These are phyloP conservation scores for Alauda arvensis DNA, from an alignment of 2,797 vertebrate species.

Conservation along the genomic window DNA sequence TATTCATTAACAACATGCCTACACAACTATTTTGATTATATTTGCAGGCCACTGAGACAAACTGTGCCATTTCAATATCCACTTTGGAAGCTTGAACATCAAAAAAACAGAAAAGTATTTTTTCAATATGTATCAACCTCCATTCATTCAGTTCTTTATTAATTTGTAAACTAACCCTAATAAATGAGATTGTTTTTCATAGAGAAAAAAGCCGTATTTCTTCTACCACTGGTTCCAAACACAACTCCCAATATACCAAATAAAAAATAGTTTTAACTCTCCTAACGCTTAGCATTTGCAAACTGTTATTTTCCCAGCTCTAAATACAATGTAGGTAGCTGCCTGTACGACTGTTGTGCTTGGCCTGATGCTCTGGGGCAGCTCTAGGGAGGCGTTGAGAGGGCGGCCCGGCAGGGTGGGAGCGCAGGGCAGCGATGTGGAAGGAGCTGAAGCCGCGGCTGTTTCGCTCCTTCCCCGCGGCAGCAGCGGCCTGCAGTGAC, in stretches of 20 bases:
- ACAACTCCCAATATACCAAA: background rate
- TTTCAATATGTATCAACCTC: background rate
- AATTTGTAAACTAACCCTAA: background rate
- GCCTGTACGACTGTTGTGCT: accelerated
- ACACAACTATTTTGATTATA: background rate
- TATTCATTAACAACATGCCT: background rate
- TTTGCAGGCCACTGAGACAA: background rate
- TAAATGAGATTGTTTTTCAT: background rate
- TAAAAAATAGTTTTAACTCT: background rate
- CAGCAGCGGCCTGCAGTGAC: slow-evolving; percentile 59
- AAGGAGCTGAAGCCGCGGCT: too few species aligned
- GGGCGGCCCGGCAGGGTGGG: slow-evolving; percentile 23
- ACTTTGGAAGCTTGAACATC: background rate
- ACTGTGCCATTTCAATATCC: background rate
- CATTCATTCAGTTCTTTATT: background rate
- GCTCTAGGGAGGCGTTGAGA: background rate
- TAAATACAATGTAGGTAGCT: background rate
- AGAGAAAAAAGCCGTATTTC: background rate
- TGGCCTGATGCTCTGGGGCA: background rate
- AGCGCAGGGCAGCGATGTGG: background rate
- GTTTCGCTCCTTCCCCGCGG: too few species aligned
- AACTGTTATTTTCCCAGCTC: background rate
- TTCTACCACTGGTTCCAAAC: background rate
- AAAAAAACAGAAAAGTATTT: background rate
- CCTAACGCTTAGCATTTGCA: background rate